Base-by-base conservation (phyloP, 2,113 vertebrate species). In the Okapia johnstoni region DNA sequence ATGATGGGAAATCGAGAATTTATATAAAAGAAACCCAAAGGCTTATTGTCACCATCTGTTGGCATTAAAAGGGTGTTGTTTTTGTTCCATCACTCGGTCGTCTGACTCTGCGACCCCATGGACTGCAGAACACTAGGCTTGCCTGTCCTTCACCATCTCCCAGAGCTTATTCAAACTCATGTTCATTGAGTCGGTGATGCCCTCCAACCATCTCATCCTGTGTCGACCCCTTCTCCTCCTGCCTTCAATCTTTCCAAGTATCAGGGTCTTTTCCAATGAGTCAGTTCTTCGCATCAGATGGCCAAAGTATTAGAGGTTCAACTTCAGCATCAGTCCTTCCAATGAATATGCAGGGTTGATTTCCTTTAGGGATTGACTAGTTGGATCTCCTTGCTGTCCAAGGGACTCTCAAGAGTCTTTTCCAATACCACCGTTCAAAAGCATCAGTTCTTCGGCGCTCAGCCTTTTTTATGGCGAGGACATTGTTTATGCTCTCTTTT, bases 31-130 rank as follows among this genome's bases (percentile, higher is more conserved):
- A 80, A 95, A 61, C 30, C 1, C 52, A 57, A 79, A 30, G 30
- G 43, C 17, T 30, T 14, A 57, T 8, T 19, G 13, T 94, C 80
- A n/a, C n/a, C 36, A 23, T 16, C 36, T 30, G 79, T 77, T 61
- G 70, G 30, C 5, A 2, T 54, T 46, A 43, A 91, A 88, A 58
- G 28, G 23, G 30, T 46, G 1, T 23, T 73, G 36, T 23, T 70
- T 70, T 70, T 36, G 4, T 23, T 70, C 63, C 9, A 0, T 70
- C 10, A 36, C 19, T 70, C n/a, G 0, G 63, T 70, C 0, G 1
- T 26, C 70, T 0, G 0, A 76, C 36, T 76, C 36, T 43, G 36
- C 0, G 36, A 76, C 36, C 5, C 23, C 70, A 76, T 7, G 36
- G 36, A 40, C 23, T 43, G 70, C 70, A 43, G 11, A 21, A 76